These are phyloP conservation scores for Phrynosoma blainvillii DNA, from an alignment of 2,113 vertebrate species.

Conservation along the genomic window DNA sequence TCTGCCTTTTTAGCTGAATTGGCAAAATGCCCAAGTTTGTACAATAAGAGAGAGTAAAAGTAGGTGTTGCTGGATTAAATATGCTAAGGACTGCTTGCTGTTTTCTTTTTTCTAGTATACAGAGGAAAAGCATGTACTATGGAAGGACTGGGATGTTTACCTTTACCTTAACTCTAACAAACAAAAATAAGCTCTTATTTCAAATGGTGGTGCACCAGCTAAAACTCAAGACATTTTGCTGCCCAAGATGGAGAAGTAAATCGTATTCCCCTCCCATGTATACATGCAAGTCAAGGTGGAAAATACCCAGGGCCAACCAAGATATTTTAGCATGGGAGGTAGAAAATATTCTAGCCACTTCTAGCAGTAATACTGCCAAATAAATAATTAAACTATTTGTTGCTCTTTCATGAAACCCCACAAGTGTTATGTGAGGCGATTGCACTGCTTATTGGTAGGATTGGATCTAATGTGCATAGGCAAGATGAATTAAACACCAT, in stretches of 20 bases:
- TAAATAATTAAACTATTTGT: not conserved
- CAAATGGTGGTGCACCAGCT: not conserved
- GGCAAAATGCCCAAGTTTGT: not conserved
- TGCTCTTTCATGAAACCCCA: not conserved
- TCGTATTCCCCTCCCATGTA: not conserved
- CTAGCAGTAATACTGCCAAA: not conserved
- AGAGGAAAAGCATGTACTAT: not conserved
- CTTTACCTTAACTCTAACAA: not conserved
- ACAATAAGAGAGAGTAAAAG: not conserved
- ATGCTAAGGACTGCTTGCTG: not conserved
- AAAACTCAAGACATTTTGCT: no score
- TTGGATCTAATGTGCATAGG: not conserved
- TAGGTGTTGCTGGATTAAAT: not conserved
- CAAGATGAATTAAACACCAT: no score
- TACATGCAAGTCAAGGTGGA: not conserved
- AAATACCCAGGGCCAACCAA: not conserved
- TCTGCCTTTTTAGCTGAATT: not conserved
- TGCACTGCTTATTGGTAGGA: not conserved
- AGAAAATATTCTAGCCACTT: not conserved
- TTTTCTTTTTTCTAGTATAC: not conserved
- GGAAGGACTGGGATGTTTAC: not conserved
- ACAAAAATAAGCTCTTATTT: slow-evolving; percentile 8
- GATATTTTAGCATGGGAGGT: not conserved
- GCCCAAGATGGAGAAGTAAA: not conserved
- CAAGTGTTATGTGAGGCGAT: not conserved